These are phyloP conservation scores for Cyanoramphus novaezelandiae DNA, from an alignment of 2,113 vertebrate genomes.

Conservation along the genomic window DNA sequence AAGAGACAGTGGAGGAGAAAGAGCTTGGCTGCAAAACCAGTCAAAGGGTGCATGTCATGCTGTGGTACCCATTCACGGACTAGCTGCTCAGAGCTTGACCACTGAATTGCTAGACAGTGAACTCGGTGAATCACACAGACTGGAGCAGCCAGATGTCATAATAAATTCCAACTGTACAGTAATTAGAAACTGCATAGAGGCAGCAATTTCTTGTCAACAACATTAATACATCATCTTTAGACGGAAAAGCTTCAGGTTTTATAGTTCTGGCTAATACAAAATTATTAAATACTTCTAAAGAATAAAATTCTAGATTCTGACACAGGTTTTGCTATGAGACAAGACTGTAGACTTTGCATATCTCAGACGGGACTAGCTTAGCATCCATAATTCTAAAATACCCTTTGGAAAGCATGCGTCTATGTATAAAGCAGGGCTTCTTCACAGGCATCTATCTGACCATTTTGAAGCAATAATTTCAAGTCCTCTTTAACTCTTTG, in stretches of 20 bases:
- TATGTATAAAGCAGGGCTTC: background rate
- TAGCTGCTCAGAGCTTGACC: slow-evolving; percentile 20
- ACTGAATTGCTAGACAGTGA: slow-evolving; percentile 64
- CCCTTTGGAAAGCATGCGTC: background rate
- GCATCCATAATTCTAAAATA: background rate
- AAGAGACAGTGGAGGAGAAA: background rate
- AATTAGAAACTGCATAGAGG: slow-evolving; percentile 7
- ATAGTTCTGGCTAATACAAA: background rate
- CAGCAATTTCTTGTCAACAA: background rate
- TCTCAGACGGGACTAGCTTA: background rate
- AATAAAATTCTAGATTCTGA: background rate
- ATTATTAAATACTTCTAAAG: background rate
- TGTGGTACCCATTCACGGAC: slow-evolving; percentile 7
- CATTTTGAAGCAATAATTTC: background rate
- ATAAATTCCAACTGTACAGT: slow-evolving; percentile 12
- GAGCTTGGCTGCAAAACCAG: background rate
- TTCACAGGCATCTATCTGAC: background rate
- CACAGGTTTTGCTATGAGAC: background rate
- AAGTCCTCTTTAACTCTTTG: background rate
- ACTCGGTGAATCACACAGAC: slow-evolving; percentile 35
- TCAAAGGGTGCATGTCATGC: background rate
- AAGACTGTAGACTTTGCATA: rapidly evolving
- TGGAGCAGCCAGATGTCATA: slow-evolving; percentile 43
- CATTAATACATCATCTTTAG: background rate
- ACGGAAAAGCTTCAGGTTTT: background rate